Conservation (phyloP, 2,888 invertebrate genomes). For the Candidula unifasciata region DNA sequence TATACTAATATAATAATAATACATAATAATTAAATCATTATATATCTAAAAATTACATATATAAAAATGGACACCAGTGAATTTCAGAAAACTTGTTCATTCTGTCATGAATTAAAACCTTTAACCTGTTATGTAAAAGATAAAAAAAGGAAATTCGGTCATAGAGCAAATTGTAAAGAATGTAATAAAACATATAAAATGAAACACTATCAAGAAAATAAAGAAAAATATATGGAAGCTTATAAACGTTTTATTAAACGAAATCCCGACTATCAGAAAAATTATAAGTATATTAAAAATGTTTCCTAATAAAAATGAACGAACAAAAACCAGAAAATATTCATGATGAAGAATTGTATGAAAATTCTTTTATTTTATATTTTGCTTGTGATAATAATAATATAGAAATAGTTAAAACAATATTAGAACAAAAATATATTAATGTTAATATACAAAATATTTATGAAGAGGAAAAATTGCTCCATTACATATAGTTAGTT, state of each 20-base stretch:
- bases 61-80: no score
- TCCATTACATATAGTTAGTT: neutral
- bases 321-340: no score
- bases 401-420: neutral
- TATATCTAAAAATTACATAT: no score
- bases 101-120: neutral
- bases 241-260: neutral
- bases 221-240: neutral
- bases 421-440: neutral
- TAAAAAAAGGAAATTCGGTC: neutral
- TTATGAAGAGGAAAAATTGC: no score
- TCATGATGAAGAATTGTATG: no score
- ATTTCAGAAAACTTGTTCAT: no score
- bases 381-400: no score
- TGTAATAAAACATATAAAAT: no score
- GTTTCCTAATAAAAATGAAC: no score
- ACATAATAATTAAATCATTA: no score
- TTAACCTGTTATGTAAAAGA: neutral
- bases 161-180: neutral
- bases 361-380: no score
- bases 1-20: no score
- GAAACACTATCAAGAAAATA: neutral
- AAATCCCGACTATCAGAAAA: constrained; percentile 6
- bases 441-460: neutral
- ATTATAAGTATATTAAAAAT: neutral